Evolutionary conservation across 2,888 invertebrate genomes (phyloP), one percentile per base, ranked within the genome.

Genomic region (Yponomeuta evonymella): DNA sequence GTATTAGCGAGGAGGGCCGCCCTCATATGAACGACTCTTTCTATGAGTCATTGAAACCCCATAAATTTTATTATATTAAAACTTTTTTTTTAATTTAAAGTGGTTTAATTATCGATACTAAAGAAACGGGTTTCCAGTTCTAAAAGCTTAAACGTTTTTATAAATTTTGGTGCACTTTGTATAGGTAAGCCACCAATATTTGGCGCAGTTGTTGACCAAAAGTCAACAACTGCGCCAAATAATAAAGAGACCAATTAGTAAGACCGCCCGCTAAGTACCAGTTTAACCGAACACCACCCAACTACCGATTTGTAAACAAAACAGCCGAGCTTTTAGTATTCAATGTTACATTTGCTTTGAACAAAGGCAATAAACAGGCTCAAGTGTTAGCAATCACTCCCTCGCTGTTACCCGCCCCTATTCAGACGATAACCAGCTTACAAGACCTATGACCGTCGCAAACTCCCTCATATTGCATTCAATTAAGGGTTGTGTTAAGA

Each of bases 231-330:
- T 15, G 51, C 5, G 51, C 51, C 51, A 58, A 58, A 15, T 58
- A 67, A 67, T 43, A 86, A 82, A 78, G 79, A 79, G 51, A 78
- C 76, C 82, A 83, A 87, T 87, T 80, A 84, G 73, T 73, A 72
- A n/a, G 81, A 82, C 84, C 82, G 75, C 79, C 81, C 81, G 81
- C 81, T 81, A 81, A 81, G 15, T 58, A 58, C 51, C 43, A 58
- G 51, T 58, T 58, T 58, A 58, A 58, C 15, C 15, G 15, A 58
- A 58, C 51, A 15, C 51, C 51, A 58, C 51, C 51, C 51, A 58
- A 58, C 51, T 58, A 58, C 51, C 51, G 15, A 58, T 58, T 58
- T 58, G 51, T 58, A 58, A 58, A 58, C 51, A 58, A 58, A 12
- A 15, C 51, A 58, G 10, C 12, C 9, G 51, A 15, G 51, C 15